phyloP scores from a whole-genome alignment of 1,140 invertebrate genomes.

The Pseudomyrmex cubaensis region DNA sequence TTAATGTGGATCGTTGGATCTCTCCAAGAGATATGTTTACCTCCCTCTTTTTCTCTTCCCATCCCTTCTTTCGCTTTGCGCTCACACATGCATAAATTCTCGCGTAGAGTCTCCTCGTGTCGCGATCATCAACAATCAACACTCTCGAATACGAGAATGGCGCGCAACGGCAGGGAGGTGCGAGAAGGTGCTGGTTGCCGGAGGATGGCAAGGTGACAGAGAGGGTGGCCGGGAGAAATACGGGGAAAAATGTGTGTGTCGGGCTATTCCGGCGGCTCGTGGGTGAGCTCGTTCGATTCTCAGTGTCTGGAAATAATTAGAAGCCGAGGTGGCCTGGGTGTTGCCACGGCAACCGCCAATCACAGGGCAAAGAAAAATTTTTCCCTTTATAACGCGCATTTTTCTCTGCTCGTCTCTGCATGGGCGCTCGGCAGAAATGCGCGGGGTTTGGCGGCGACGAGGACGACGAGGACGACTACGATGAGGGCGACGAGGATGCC shows the following conservation, averaged over 20 bases:
- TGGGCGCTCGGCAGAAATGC: conserved; percentile 54
- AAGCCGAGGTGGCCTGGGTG: conserved; percentile 83
- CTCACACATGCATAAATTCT: conserved; percentile 12
- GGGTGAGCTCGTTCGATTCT: conserved; percentile 85
- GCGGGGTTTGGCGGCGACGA: conserved; percentile 5
- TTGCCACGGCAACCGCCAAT: conserved; percentile 86
- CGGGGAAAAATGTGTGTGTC: conserved; percentile 77
- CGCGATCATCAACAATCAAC: conserved; percentile 65
- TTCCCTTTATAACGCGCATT: conserved; percentile 82
- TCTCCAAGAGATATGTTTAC: not conserved
- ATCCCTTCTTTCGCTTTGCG: conserved; percentile 14
- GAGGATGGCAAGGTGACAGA: conserved; percentile 10
- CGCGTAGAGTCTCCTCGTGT: conserved; percentile 19
- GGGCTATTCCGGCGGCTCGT: conserved; percentile 79
- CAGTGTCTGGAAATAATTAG: conserved; percentile 86
- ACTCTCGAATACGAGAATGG: conserved; percentile 36
- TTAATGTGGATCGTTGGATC: conserved; percentile 1
- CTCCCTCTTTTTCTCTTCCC: not conserved
- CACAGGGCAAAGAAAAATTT: conserved; percentile 85
- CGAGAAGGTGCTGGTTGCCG: conserved; percentile 1
- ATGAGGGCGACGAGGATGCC: not conserved
- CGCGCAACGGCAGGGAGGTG: not conserved
- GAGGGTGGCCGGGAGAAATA: conserved; percentile 44
- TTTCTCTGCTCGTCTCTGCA: conserved; percentile 77
- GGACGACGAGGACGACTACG: conserved; percentile 21